phyloP scores from a whole-genome alignment of 2,888 invertebrate genomes.

The Schizaphis graminum region DNA sequence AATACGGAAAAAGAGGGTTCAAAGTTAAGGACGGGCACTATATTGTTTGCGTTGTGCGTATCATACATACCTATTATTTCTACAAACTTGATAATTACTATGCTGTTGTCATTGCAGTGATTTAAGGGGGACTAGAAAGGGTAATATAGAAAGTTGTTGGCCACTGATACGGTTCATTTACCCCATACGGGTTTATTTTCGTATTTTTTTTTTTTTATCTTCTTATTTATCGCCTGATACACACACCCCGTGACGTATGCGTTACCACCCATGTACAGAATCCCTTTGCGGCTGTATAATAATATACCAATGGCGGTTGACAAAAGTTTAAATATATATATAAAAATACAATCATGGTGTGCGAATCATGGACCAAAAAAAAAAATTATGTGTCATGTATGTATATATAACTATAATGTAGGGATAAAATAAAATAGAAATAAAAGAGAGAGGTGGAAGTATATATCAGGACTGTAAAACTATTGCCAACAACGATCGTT shows the following conservation, averaged over 20 bases:
- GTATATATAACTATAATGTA: background rate
- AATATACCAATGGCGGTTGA: slow-evolving; percentile 12
- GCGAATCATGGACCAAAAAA: background rate
- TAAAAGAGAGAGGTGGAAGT: slow-evolving; percentile 36
- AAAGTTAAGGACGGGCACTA: slow-evolving; percentile 6
- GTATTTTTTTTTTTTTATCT: slow-evolving; percentile 39
- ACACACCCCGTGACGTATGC: slow-evolving; percentile 47
- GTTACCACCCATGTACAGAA: slow-evolving; percentile 48
- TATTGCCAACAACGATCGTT: slow-evolving; percentile 47
- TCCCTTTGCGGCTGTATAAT: slow-evolving; percentile 31
- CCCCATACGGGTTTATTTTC: slow-evolving; percentile 47
- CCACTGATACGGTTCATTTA: slow-evolving; percentile 60
- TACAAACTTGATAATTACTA: slow-evolving; percentile 45
- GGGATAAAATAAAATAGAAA: background rate
- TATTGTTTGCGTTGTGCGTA: background rate
- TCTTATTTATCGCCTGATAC: slow-evolving; percentile 50
- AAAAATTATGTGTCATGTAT: background rate
- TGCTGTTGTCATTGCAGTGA: slow-evolving; percentile 47
- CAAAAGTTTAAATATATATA: slow-evolving; percentile 40
- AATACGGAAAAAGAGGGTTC: slow-evolving; percentile 39
- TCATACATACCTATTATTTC: background rate
- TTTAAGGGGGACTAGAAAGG: slow-evolving; percentile 42
- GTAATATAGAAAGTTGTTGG: slow-evolving; percentile 55
- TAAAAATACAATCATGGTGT: background rate
- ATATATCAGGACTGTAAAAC: slow-evolving; percentile 27